Evolutionary conservation across 2,888 invertebrate species (phyloP), one percentile per base, ranked within the genome.

Genomic region (Ichneumoninae sp.): DNA sequence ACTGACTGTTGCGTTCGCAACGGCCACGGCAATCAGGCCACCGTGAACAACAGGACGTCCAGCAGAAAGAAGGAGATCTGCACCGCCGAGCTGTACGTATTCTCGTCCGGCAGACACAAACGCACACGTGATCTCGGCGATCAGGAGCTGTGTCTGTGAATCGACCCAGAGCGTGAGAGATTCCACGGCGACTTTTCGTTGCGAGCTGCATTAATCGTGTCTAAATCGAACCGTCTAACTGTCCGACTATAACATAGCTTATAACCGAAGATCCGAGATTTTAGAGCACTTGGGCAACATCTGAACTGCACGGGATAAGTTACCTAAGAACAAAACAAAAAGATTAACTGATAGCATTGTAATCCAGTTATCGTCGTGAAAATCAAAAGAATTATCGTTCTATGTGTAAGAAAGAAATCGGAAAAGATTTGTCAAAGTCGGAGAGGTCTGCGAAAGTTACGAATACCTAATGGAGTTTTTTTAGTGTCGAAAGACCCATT

Each of bases 111-210:
- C 13, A 87, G 84, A 60, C 89, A 90, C 74, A 89, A 88, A 79
- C 86, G 87, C 8, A 75, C 81, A 2, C 83, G 74, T 54, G 86
- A 88, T 75, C 82, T 84, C n/a, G 79, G 68, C 36, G 69, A 83
- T 47, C 88, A 89, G 69, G 91, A 91, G 78, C 85, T 91, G 73
- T 89, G 90, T 81, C 77, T 91, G 79, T 91, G 79, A 87, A 83
- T 73, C 60, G 30, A 57, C 47, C 40, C 30, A 16, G n/a, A 85
- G 44, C 75, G 66, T 57, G 71, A 52, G 60, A 73, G n/a, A 30
- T 19, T 40, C 70, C 13, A 68, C 50, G 19, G 36, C 33, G 40
- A 66, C n/a, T 54, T 47, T 57, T 57, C 8, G 57, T 26, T 57
- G 57, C 19, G 44, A 74, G 60, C 22, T 47, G 8, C 22, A 66